Conservation (phyloP, 2,888 invertebrate genomes). For the Priocnemis perturbator region DNA sequence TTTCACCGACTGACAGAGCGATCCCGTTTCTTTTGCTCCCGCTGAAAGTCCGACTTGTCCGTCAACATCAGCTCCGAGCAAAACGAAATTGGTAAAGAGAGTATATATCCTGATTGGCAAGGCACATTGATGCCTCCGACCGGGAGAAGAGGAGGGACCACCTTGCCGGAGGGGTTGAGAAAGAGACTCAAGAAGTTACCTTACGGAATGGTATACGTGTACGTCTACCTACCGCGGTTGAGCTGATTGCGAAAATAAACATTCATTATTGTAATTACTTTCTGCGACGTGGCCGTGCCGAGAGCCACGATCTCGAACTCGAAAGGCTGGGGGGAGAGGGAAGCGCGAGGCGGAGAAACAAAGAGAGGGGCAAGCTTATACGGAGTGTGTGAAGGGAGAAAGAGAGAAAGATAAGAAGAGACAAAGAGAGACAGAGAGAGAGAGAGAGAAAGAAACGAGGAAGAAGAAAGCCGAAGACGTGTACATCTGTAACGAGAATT, state of each 20-base stretch:
- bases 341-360: constrained; percentile 32
- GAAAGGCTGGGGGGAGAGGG: constrained; percentile 29
- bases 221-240: constrained; percentile 69
- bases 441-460: constrained; percentile 10
- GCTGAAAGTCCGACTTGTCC: constrained; percentile 21
- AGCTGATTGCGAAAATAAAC: constrained; percentile 72
- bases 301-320: constrained; percentile 51
- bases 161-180: constrained; percentile 60
- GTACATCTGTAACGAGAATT: constrained; percentile 60
- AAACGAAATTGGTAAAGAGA: constrained; percentile 15
- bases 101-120: constrained; percentile 5
- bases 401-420: constrained; percentile 2
- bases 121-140: constrained; percentile 44
- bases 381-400: constrained; percentile 13
- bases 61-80: constrained; percentile 27
- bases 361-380: constrained; percentile 33
- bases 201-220: constrained; percentile 56
- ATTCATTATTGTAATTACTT: constrained; percentile 73
- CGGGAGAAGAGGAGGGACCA: constrained; percentile 50
- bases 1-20: not conserved
- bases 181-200: constrained; percentile 51
- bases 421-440: not conserved
- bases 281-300: constrained; percentile 65
- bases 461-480: constrained; percentile 17
- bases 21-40: not conserved